phyloP scores from a whole-genome alignment of 92 coral and sea anemone genomes.

The Palythoa grandiflora region DNA sequence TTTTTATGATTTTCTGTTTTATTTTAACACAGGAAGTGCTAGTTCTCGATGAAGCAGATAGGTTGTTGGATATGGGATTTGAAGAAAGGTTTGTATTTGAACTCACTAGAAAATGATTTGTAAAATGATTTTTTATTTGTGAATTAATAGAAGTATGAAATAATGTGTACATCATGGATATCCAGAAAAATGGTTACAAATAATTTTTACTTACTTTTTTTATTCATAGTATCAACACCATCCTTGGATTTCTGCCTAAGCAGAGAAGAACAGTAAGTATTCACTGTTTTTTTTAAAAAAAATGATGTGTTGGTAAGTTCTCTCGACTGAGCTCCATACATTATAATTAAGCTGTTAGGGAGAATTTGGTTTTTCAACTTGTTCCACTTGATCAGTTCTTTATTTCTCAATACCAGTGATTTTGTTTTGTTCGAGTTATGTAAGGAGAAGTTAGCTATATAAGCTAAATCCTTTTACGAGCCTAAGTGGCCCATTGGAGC shows the following conservation, averaged over 20 bases:
- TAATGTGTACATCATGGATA: too few relatives aligned
- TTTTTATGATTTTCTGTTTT: not conserved
- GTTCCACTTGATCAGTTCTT: too few relatives aligned
- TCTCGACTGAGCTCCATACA: too few relatives aligned
- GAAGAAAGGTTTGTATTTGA: slow-evolving; percentile 70
- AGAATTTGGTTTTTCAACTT: too few relatives aligned
- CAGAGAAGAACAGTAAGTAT: slow-evolving; percentile 93
- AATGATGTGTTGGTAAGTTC: not conserved
- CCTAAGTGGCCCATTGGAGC: too few relatives aligned
- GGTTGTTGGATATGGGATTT: slow-evolving; percentile 95
- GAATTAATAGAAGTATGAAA: not conserved
- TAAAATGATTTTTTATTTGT: not conserved
- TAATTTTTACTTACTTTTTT: not conserved
- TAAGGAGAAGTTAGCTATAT: too few relatives aligned
- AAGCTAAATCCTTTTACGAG: too few relatives aligned
- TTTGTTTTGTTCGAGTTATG: too few relatives aligned
- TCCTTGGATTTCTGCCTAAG: slow-evolving; percentile 93
- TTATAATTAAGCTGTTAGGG: too few relatives aligned
- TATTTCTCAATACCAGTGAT: too few relatives aligned
- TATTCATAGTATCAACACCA: slow-evolving; percentile 74
- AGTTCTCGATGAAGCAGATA: slow-evolving; percentile 97
- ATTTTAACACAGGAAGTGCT: slow-evolving; percentile 79
- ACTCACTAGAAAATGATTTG: too few relatives aligned
- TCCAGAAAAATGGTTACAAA: too few relatives aligned
- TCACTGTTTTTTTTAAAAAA: not conserved